Percentiles rank a stretch among this genome's conserved stretches.
Evolutionary conservation across 2,113 vertebrate species (phyloP).

Genomic region (Epinephelus cyanopodus): DNA sequence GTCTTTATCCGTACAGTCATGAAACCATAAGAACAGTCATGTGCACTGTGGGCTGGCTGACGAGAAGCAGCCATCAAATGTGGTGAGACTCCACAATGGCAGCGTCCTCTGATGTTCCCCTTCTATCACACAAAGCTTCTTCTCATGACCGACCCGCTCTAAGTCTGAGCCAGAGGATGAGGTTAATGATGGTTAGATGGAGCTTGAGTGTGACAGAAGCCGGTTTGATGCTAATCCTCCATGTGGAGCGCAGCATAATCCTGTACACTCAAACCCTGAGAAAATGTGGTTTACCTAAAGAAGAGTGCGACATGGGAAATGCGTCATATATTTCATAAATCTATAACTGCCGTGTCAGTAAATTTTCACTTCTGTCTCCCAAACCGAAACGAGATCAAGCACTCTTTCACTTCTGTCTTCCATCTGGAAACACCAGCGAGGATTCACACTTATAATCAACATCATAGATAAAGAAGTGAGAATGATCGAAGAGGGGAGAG

Average conservation of each 20-base stretch:
- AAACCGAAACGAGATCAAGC: conserved; percentile 6
- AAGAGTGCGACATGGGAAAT: background rate
- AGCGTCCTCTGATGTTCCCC: conserved; percentile 45
- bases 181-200: conserved; percentile 36
- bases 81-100: conserved; percentile 15
- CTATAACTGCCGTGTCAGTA: background rate
- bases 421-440: conserved; percentile 18
- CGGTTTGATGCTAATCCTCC: conserved; percentile 66
- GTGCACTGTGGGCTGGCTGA: conserved; percentile 25
- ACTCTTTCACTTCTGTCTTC: conserved; percentile 44
- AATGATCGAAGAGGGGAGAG: background rate
- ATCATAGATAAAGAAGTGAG: conserved; percentile 22
- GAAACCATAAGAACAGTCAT: conserved; percentile 20
- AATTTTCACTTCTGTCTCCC: conserved; percentile 41
- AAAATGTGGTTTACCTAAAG: conserved; percentile 15
- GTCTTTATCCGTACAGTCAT: conserved; percentile 10
- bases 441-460: background rate
- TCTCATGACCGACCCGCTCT: conserved; percentile 44
- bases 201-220: conserved; percentile 36
- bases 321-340: background rate
- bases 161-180: conserved; percentile 20
- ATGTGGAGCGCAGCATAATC: conserved; percentile 38
- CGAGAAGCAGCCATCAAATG: conserved; percentile 32
- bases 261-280: conserved; percentile 43
- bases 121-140: conserved; percentile 38